Base-by-base conservation (phyloP, 2,797 vertebrate genomes). In the Serranus cabrilla region DNA sequence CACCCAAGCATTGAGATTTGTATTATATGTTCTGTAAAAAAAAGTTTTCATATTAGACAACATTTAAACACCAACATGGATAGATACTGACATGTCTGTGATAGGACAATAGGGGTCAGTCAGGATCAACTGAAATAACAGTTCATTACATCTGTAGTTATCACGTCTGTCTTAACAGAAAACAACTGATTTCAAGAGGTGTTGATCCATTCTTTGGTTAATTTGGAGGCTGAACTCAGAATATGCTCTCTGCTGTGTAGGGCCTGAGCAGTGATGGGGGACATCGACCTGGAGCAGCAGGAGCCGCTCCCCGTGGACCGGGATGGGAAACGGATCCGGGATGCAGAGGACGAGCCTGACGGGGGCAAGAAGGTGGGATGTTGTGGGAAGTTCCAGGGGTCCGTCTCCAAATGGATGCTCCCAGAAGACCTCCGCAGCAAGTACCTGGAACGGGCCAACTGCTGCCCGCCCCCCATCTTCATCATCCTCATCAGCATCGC, bases 381-480 rank as follows among this genome's bases (percentile, higher is more conserved):
- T 39, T 93, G 81, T 14, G 93, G 90, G 20, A 95, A 87, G 74
- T 92, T 97, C 58, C 96, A 97, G 13, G 67, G 20, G 8, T 50
- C 90, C 0, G 76, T 97, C 68, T 96, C 96, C 55, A 94, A 76
- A 61, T 98, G 95, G 96, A 96, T 98, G 95, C 96, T 98, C 42
- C 97, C 97, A 0, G 92, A 94, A 58, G 76, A 93, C 0, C 21
- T 43, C 6, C 93, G 94, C 21, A 75, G 79, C 70, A 91, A 51
- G 0, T 98, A 97, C 80, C 13, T 96, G 67, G 94, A 96, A 60
- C 93, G 96, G 17, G 94, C 96, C 57, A 97, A 96, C 92, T 98
- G 97, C 90, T 89, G 94, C 46, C 97, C 97, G 0, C 97, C 96
- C 0, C 97, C 97, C 0, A 83, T 98, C 80, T 98, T 98, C 92